These are phyloP conservation scores for Cephalopachus bancanus DNA, from an alignment of 2,797 vertebrate genomes.

Conservation along the genomic window DNA sequence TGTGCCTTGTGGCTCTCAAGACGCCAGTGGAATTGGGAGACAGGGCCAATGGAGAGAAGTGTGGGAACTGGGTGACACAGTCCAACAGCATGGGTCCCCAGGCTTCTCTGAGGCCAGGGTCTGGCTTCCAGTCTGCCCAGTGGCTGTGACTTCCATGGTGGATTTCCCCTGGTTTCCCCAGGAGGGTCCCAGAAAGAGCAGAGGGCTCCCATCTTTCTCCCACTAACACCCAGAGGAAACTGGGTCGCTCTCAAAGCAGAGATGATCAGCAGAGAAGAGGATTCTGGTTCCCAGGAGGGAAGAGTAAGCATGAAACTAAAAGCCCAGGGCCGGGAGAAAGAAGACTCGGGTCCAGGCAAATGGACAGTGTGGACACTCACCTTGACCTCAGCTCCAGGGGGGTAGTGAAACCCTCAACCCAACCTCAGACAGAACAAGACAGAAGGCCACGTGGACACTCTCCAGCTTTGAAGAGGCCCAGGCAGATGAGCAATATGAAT, in stretches of 20 bases:
- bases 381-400: neutral
- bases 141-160: neutral
- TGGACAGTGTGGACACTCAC: neutral
- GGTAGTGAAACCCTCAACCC: neutral
- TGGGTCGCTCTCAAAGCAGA: neutral
- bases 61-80: neutral
- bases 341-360: neutral
- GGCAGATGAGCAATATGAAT: neutral
- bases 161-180: neutral
- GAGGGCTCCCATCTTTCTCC: neutral
- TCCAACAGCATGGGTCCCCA: neutral
- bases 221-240: neutral
- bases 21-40: neutral
- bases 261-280: neutral
- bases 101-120: neutral
- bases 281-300: slow-evolving; percentile 34
- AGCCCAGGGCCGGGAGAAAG: neutral
- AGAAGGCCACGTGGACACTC: neutral
- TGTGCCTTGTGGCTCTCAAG: neutral
- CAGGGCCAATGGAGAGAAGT: neutral
- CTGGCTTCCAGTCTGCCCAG: neutral
- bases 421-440: neutral
- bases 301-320: slow-evolving; percentile 3
- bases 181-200: slow-evolving; percentile 9
- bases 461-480: neutral